These are phyloP conservation scores for Zaprionus capensis DNA, from an alignment of 1,140 invertebrate genomes.

Conservation along the genomic window DNA sequence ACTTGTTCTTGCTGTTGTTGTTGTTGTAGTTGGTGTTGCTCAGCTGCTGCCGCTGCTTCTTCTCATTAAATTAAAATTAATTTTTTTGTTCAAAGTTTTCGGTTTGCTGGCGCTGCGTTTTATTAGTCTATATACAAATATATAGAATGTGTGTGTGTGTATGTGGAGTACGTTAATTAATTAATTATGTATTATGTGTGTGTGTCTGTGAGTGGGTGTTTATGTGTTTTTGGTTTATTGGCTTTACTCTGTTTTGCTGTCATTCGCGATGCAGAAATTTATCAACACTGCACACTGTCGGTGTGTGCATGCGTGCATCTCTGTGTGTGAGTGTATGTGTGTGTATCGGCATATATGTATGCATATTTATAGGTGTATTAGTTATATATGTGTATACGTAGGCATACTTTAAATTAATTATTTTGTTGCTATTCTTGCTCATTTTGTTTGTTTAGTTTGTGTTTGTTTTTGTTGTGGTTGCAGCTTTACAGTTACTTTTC, in stretches of 20 bases:
- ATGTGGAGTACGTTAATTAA: slow-evolving; percentile 65
- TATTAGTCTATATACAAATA: slow-evolving; percentile 38
- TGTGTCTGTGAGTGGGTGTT: slow-evolving; percentile 25
- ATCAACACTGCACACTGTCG: slow-evolving; percentile 3
- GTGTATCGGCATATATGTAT: slow-evolving; percentile 33
- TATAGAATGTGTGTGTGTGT: slow-evolving; percentile 41
- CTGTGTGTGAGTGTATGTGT: slow-evolving; percentile 48
- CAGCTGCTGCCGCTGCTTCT: slow-evolving; percentile 38
- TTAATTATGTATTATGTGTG: slow-evolving; percentile 57
- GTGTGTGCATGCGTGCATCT: slow-evolving; percentile 15
- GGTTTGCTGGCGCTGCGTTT: slow-evolving; percentile 36
- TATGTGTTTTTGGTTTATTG: slow-evolving; percentile 65
- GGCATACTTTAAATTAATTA: slow-evolving; percentile 55
- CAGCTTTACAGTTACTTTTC: slow-evolving; percentile 61
- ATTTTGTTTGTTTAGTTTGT: slow-evolving; percentile 43
- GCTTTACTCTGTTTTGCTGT: slow-evolving; percentile 54
- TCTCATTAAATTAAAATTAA: slow-evolving; percentile 80
- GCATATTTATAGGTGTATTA: slow-evolving; percentile 31
- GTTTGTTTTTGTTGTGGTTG: slow-evolving; percentile 55
- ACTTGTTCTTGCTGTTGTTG: slow-evolving; percentile 48
- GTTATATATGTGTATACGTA: slow-evolving; percentile 48
- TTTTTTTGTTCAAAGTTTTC: slow-evolving; percentile 67
- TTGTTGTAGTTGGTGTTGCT: slow-evolving; percentile 16
- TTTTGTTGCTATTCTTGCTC: slow-evolving; percentile 32
- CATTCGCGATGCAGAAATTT: slow-evolving; percentile 50